phyloP scores from a whole-genome alignment of 2,113 vertebrate genomes.

The Anarrhichthys ocellatus region DNA sequence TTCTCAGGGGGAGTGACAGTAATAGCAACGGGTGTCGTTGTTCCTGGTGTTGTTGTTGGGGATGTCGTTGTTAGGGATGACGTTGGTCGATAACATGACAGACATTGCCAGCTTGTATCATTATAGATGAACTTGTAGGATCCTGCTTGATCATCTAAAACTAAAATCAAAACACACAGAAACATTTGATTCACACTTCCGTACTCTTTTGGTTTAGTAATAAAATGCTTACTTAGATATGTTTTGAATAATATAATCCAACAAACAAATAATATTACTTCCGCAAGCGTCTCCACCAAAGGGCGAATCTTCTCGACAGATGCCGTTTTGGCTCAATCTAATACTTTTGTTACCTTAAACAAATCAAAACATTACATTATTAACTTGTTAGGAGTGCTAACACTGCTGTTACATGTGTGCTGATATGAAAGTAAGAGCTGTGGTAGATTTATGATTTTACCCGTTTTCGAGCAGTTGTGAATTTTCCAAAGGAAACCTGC shows the following conservation, averaged over 20 bases:
- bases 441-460: slow-evolving; percentile 25
- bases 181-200: neutral
- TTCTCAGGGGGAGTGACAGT: fast-evolving
- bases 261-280: slow-evolving; percentile 20
- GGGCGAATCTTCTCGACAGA: fast-evolving
- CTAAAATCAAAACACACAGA: neutral
- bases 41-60: too few species aligned
- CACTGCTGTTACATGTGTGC: neutral
- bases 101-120: neutral
- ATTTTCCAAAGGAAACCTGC: neutral
- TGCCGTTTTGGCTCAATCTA: neutral
- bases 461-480: fast-evolving
- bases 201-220: neutral
- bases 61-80: too few species aligned
- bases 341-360: fast-evolving
- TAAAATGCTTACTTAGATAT: neutral
- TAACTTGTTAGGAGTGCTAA: neutral
- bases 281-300: neutral
- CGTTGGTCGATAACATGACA: neutral
- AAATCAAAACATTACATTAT: neutral
- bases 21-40: fast-evolving
- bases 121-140: too few species aligned
- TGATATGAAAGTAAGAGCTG: neutral
- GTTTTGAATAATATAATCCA: neutral
- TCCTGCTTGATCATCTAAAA: too few species aligned